Evolutionary conservation across 2,113 vertebrate genomes (phyloP).

Genomic region (Campylomormyrus numenius): DNA sequence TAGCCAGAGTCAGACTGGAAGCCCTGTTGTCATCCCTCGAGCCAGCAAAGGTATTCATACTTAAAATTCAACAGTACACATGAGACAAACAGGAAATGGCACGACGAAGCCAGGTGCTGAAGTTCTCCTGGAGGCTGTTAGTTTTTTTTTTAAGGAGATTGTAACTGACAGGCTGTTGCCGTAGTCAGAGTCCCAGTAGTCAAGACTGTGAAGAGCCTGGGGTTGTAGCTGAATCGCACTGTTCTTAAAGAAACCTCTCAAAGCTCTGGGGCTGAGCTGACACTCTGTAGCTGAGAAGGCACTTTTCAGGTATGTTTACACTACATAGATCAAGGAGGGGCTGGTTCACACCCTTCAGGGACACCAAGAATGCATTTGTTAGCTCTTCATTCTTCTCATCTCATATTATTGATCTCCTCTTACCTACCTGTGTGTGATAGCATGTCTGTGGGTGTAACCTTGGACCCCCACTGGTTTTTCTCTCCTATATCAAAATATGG

Average conservation of each 20-base stretch:
- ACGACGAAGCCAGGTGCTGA: neutral
- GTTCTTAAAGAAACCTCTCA: slow-evolving; percentile 40
- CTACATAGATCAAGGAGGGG: slow-evolving; percentile 39
- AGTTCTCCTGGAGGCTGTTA: neutral
- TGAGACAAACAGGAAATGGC: neutral
- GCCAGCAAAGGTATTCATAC: neutral
- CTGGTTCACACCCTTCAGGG: neutral
- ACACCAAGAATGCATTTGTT: neutral
- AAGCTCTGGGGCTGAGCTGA: slow-evolving; percentile 63
- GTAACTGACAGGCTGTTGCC: neutral
- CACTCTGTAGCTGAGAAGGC: slow-evolving; percentile 55
- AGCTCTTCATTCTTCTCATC: neutral
- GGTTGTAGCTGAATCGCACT: neutral
- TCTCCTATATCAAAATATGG: neutral
- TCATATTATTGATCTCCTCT: neutral
- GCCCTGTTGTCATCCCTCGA: neutral
- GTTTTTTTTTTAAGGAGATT: neutral
- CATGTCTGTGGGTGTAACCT: neutral
- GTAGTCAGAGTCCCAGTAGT: neutral
- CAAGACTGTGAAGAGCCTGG: neutral
- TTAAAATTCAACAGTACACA: neutral
- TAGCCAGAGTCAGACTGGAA: neutral
- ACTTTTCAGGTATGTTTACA: slow-evolving; percentile 48
- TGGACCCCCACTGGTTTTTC: neutral
- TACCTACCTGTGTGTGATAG: neutral